These are phyloP conservation scores for Hydrolagus colliei DNA, from an alignment of 2,797 vertebrate species.

Conservation along the genomic window DNA sequence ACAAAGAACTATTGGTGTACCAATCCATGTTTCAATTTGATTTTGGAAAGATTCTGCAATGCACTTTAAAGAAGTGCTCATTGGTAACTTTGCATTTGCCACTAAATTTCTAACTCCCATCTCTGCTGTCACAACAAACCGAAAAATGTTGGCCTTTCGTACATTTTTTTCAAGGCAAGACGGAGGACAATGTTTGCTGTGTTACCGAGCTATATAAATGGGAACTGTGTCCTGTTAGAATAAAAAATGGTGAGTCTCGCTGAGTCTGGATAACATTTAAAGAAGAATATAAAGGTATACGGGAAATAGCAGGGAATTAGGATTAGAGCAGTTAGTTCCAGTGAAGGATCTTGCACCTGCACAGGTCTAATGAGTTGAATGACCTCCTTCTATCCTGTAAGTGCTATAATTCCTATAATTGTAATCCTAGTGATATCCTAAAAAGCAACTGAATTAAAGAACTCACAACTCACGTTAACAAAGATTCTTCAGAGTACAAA, in stretches of 20 bases:
- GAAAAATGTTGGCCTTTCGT: background rate
- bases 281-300: too few relatives aligned
- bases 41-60: background rate
- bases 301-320: too few relatives aligned
- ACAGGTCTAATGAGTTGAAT: too few relatives aligned
- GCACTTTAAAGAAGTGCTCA: slow-evolving; percentile 4
- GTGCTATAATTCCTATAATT: too few relatives aligned
- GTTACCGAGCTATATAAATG: slow-evolving; percentile 5
- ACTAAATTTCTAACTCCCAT: background rate
- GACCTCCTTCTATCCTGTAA: too few relatives aligned
- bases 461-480: background rate
- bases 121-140: background rate
- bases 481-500: background rate
- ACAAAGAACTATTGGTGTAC: background rate
- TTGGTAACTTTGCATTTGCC: background rate
- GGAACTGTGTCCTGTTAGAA: background rate
- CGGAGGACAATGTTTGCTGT: background rate
- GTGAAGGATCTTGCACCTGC: too few relatives aligned
- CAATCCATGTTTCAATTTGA: background rate
- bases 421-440: slow-evolving; percentile 2
- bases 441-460: slow-evolving; percentile 22
- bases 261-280: background rate
- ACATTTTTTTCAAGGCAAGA: background rate
- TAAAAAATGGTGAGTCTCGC: slow-evolving; percentile 4
- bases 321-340: too few relatives aligned